Evolutionary conservation across 2,888 invertebrate species (phyloP).

Genomic region (Cryptocephalus primarius): DNA sequence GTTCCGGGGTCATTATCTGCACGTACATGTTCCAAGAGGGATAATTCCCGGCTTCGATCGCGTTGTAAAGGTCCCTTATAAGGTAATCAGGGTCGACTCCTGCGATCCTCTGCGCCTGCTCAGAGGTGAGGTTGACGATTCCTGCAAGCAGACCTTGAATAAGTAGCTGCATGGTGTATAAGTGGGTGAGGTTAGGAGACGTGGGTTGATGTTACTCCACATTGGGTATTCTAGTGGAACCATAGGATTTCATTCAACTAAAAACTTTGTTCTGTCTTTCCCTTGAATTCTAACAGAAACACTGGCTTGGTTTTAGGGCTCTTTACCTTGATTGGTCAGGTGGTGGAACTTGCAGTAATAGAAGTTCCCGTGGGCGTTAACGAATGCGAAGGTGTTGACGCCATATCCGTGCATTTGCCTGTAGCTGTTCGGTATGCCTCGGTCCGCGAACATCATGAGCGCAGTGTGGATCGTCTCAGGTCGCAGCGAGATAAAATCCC

Average conservation of each 20-base stretch:
- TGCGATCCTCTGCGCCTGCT: conserved; percentile 57
- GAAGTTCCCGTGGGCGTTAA: conserved; percentile 59
- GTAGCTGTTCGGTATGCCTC: conserved; percentile 87
- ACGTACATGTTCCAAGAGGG: conserved; percentile 76
- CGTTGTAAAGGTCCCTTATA: conserved; percentile 80
- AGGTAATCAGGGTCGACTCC: conserved; percentile 80
- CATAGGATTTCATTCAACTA: no score
- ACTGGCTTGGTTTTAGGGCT: no score
- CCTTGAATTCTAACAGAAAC: no score
- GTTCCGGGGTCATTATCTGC: conserved; percentile 78
- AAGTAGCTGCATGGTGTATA: no score
- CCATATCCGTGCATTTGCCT: conserved; percentile 71
- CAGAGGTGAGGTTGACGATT: conserved; percentile 63
- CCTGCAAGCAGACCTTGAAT: no score
- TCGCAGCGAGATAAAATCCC: conserved; percentile 85
- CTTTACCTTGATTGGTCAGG: conserved; percentile 79
- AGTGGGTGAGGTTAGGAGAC: no score
- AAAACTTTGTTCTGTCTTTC: no score
- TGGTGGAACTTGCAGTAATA: conserved; percentile 89
- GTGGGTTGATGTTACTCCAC: no score
- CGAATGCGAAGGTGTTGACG: conserved; percentile 84
- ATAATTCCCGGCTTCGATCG: conserved; percentile 61
- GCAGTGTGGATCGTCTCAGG: conserved; percentile 82
- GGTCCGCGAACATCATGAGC: conserved; percentile 79
- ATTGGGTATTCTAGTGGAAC: no score